Conservation (phyloP, 1,140 invertebrate species). For the Oedothorax gibbosus region DNA sequence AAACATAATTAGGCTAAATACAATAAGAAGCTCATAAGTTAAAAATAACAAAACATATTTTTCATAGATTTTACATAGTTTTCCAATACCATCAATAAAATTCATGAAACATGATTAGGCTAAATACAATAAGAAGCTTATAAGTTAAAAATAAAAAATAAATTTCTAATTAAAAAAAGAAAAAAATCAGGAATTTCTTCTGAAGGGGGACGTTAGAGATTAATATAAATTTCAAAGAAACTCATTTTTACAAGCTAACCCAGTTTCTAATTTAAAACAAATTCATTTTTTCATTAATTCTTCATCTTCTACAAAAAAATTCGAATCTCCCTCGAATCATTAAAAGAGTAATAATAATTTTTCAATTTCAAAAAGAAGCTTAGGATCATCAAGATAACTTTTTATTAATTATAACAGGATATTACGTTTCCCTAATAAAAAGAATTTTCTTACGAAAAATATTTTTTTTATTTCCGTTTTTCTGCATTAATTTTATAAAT, state of each 20-base stretch:
- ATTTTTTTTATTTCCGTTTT: neutral
- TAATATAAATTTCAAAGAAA: constrained; percentile 50
- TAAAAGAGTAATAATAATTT: constrained; percentile 59
- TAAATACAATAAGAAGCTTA: too few species aligned
- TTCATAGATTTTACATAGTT: too few species aligned
- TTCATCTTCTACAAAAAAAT: constrained; percentile 42
- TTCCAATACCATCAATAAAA: too few species aligned
- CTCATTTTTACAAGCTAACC: constrained; percentile 45
- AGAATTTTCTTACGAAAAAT: neutral
- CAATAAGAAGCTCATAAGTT: too few species aligned
- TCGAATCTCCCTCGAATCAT: constrained; percentile 42
- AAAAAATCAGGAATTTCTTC: constrained; percentile 16
- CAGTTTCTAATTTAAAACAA: constrained; percentile 56
- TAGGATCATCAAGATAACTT: constrained; percentile 47
- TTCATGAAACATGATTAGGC: too few species aligned
- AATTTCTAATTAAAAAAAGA: too few species aligned
- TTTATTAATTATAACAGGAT: constrained; percentile 57
- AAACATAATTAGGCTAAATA: too few species aligned
- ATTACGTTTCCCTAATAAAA: constrained; percentile 36
- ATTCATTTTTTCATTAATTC: constrained; percentile 58
- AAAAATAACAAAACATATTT: too few species aligned
- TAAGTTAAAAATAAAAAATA: too few species aligned
- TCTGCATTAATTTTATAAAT: constrained; percentile 45
- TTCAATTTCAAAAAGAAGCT: constrained; percentile 38
- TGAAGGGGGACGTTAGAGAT: constrained; percentile 5